A percentile compares a stretch with the other conserved stretches of the same genome.
These are phyloP conservation scores for Tenebrosternarchus preto DNA, from an alignment of 2,113 vertebrate species.

Conservation along the genomic window DNA sequence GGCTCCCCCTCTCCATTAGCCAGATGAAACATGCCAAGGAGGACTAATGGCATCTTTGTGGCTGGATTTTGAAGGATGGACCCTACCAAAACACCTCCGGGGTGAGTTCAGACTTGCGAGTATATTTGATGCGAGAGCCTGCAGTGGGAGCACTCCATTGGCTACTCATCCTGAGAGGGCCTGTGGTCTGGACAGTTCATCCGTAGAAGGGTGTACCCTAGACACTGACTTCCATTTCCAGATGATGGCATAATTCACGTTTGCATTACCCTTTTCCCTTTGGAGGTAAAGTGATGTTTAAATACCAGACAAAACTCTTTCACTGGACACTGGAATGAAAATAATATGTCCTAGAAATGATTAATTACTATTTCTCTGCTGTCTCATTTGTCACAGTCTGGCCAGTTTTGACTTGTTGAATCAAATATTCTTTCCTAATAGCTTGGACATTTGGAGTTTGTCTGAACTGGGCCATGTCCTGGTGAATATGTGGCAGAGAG, in stretches of 20 bases:
- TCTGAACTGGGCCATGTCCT: not conserved
- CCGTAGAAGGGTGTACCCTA: slow-evolving; percentile 4
- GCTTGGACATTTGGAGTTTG: not conserved
- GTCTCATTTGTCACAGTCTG: not conserved
- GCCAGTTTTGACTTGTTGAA: not conserved
- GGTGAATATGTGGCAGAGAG: not conserved
- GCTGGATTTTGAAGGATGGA: slow-evolving; percentile 26
- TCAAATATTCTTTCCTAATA: slow-evolving; percentile 2
- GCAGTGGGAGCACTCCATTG: not conserved
- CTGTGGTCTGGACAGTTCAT: not conserved
- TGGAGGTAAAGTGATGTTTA: not conserved
- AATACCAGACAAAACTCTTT: not conserved
- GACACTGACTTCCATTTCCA: not conserved
- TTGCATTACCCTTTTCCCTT: not conserved
- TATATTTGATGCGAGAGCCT: not conserved
- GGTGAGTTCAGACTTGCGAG: slow-evolving; percentile 25
- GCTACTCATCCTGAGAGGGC: not conserved
- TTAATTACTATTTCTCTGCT: not conserved
- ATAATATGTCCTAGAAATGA: not conserved
- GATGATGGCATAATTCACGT: not conserved
- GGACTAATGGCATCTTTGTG: slow-evolving; percentile 36
- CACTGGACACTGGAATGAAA: slow-evolving; percentile 5
- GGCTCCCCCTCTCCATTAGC: not conserved
- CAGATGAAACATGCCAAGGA: slow-evolving; percentile 13
- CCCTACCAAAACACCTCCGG: slow-evolving; percentile 12